Base-by-base conservation (phyloP, 2,888 invertebrate genomes). In the Tachina fera region DNA sequence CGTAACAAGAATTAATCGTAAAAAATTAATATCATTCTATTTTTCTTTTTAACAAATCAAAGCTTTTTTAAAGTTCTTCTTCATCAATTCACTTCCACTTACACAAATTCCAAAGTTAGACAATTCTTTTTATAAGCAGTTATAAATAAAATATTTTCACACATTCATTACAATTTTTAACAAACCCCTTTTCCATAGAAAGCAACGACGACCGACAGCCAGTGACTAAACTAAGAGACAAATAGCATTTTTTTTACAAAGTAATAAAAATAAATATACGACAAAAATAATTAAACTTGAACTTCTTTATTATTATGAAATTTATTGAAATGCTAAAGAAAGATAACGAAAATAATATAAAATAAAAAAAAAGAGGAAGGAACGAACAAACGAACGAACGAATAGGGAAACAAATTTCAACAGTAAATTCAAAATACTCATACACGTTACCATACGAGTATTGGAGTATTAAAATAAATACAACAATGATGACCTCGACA, bases 231-330 rank as follows among this genome's bases (percentile, higher is more conserved):
- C 39, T 51, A 53, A 43, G 47, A 76, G 70, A 71, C 76, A 83
- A 83, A 83, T 72, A 63, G 22, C 16, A 68, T 41, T 72, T 61
- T 72, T 61, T 61, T 72, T 61, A 81, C 60, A 81, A 78, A 79
- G 79, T 49, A 77, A 72, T 74, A 47, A 75, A 68, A 79, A 53
- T 31, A 49, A 68, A 67, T 68, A 49, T 9, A 74, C 63, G 68
- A 68, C 63, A 61, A 63, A 79, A 71, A 56, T 83, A 86, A 86
- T 86, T 86, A 86, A 86, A 86, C 86, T 86, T 86, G 86, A 86
- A 86, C 86, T 86, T 83, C 86, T 82, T 72, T 60, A 81, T 81
- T 81, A 61, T 81, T 81, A 75, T 81, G 67, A 81, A 81, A 81
- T 67, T 84, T 75, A 70, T 70, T 70, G 49, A 70, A 70, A 63